phyloP scores from a whole-genome alignment of 2,888 invertebrate species.

The Tetranychus piercei region DNA sequence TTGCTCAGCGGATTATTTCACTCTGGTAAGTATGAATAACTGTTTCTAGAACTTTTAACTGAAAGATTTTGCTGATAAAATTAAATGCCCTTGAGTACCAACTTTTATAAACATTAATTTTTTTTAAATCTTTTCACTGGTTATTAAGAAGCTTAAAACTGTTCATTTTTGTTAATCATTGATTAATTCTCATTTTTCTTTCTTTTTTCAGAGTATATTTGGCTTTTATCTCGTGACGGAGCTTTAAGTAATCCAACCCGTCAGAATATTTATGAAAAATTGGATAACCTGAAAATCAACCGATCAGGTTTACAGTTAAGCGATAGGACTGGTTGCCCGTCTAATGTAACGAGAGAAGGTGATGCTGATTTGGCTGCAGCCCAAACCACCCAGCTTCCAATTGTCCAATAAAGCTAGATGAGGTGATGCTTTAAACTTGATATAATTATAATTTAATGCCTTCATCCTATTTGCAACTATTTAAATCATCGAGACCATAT shows the following conservation, averaged over 20 bases:
- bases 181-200: not conserved
- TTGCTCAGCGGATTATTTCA: conserved; percentile 23
- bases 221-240: conserved; percentile 22
- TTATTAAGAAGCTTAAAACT: not conserved
- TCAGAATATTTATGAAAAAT: conserved; percentile 23
- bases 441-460: not conserved
- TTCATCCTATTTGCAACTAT: too few species aligned
- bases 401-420: not conserved
- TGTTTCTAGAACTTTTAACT: too few species aligned
- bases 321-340: conserved; percentile 20
- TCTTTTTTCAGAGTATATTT: conserved; percentile 19
- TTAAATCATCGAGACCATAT: not conserved
- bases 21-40: conserved; percentile 17
- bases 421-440: not conserved
- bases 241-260: conserved; percentile 21
- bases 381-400: conserved; percentile 3
- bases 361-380: not conserved
- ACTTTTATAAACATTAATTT: too few species aligned
- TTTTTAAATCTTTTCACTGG: too few species aligned
- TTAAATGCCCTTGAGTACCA: too few species aligned
- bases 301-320: conserved; percentile 20
- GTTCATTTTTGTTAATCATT: not conserved
- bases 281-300: conserved; percentile 23
- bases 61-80: too few species aligned
- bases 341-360: conserved; percentile 5